Evolutionary conservation across 92 coral and sea anemone species (phyloP).

Genomic region (Micromussa lordhowensis): DNA sequence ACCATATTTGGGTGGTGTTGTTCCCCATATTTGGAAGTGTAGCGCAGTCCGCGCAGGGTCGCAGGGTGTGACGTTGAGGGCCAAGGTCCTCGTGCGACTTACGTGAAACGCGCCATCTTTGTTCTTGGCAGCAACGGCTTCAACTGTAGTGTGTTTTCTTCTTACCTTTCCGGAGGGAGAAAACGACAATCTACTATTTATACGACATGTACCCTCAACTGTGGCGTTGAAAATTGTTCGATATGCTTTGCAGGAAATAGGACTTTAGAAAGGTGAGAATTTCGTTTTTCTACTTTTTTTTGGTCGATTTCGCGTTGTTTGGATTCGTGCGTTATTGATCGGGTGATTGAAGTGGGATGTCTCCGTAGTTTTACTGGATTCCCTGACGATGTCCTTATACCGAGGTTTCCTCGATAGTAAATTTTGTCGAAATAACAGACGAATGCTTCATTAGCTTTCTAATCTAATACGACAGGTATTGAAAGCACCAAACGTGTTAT

Average conservation of each 20-base stretch:
- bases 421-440: neutral
- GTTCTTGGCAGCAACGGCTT: conserved; percentile 73
- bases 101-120: conserved; percentile 99
- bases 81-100: conserved; percentile 98
- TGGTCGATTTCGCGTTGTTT: conserved; percentile 33
- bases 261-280: conserved; percentile 32
- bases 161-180: conserved; percentile 35
- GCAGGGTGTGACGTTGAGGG: conserved; percentile 78
- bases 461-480: conserved; percentile 28
- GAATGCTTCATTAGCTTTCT: neutral
- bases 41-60: conserved; percentile 72
- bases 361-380: conserved; percentile 3
- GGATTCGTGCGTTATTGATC: conserved; percentile 59
- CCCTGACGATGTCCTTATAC: neutral
- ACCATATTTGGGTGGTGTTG: conserved; percentile 68
- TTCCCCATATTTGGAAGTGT: conserved; percentile 68
- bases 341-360: conserved; percentile 23
- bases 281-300: conserved; percentile 27
- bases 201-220: conserved; percentile 3
- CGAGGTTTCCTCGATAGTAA: neutral
- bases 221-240: conserved; percentile 20
- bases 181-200: conserved; percentile 8
- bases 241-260: neutral
- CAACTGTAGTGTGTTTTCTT: conserved; percentile 27
- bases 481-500: conserved; percentile 47